Percentiles rank a stretch among this genome's conserved stretches.
Evolutionary conservation across 2,113 vertebrate species (phyloP).

Genomic region (Psammodynastes pulverulentus): DNA sequence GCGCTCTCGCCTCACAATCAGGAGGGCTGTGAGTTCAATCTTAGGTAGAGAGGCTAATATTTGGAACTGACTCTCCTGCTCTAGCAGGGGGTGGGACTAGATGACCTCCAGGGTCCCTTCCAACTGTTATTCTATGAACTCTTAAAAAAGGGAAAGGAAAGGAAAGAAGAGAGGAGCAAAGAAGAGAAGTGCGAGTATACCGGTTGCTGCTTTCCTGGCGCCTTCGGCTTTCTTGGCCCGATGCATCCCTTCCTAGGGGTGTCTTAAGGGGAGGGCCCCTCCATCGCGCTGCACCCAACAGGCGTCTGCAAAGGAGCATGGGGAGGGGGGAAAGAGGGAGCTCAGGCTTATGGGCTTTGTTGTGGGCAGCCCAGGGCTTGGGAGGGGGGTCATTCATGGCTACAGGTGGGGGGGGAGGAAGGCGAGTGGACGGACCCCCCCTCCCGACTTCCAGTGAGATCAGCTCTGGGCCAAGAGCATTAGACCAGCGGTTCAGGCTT

Average conservation of each 20-base stretch:
- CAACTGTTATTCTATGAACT: too few relatives aligned
- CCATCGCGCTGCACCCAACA: neutral
- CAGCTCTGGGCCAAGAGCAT: neutral
- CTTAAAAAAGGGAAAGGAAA: too few relatives aligned
- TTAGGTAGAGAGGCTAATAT: too few relatives aligned
- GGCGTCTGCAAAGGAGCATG: neutral
- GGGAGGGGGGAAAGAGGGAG: neutral
- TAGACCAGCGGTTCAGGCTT: neutral
- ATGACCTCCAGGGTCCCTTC: too few relatives aligned
- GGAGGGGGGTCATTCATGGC: neutral
- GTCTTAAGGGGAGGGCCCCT: neutral
- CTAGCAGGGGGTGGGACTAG: too few relatives aligned
- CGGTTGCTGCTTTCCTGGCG: conserved; percentile 21
- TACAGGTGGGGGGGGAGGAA: neutral
- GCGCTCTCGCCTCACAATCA: too few relatives aligned
- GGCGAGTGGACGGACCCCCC: neutral
- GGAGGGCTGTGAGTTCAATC: too few relatives aligned
- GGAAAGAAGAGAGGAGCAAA: neutral
- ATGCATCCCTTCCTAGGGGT: conserved; percentile 9
- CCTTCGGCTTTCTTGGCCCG: conserved; percentile 30
- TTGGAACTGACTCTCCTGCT: too few relatives aligned
- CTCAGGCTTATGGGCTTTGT: neutral
- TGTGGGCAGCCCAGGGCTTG: neutral
- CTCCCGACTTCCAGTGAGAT: neutral
- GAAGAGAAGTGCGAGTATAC: neutral